Base-by-base conservation (phyloP, 2,888 invertebrate species). In the Troides helena region DNA sequence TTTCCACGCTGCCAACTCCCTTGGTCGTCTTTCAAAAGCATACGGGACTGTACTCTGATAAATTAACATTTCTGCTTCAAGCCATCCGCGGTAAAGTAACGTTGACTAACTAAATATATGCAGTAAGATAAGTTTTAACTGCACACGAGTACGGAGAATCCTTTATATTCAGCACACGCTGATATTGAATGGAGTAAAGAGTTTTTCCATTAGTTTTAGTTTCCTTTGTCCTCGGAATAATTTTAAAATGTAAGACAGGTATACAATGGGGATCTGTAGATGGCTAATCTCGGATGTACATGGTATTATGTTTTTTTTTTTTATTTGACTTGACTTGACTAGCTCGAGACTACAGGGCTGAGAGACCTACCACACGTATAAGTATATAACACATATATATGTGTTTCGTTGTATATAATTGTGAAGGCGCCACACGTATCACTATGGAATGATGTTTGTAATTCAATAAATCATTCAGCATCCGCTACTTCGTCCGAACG, bases 391-490 rank as follows among this genome's bases (percentile, higher is more conserved):
- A 81, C 21, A 86, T 82, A 80, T 77, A 77, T 77, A 77, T 75
- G 78, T 90, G 87, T 81, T 83, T 76, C 74, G 79, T 85, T 80
- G 83, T 85, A 87, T 89, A 86, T 87, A 85, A 82, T 82, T 81
- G 79, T 75, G 80, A 80, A 81, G 81, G 81, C 81, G 75, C 80
- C 80, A 77, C 80, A 80, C 76, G 80, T 79, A 83, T 87, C 85
- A 87, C 82, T 79, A 81, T 81, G 80, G 82, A 82, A 81, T 83
- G 75, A 85, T 85, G 86, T 88, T 87, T 86, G 84, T 82, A 84
- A 84, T 81, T 77, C 81, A 77, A 89, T 90, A 90, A 89, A 89
- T 89, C 87, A 89, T 77, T 70, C 78, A 80, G 82, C 86, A 89
- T 89, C 89, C 89, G 89, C 86, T 86, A 86, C 89, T 82, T 77